Conservation (phyloP, 2,113 vertebrate species). For the Spheniscus mendiculus region DNA sequence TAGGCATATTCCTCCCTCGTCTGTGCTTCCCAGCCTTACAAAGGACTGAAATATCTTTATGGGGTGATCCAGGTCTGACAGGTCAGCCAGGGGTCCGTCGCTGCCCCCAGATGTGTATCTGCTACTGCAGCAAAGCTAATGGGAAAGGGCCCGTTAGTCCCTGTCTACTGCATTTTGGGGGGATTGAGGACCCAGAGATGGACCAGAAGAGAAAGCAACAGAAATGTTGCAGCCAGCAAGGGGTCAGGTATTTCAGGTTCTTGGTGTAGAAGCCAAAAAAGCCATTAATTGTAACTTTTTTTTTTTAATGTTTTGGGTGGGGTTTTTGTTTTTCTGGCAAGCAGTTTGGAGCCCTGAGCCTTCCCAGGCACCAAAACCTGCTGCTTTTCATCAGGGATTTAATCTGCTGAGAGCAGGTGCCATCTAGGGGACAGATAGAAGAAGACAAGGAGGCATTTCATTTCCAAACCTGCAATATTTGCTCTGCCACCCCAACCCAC, state of each 20-base stretch:
- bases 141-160: fast-evolving
- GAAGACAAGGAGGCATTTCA: neutral
- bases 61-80: neutral
- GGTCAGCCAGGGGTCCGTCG: neutral
- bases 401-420: slow-evolving; percentile 49
- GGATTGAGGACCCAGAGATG: neutral
- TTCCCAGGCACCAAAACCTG: neutral
- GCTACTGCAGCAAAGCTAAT: neutral
- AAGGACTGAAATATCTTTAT: neutral
- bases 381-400: neutral
- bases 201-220: neutral
- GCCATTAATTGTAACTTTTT: fast-evolving
- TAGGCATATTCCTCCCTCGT: neutral
- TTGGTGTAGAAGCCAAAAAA: neutral
- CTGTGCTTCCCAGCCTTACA: fast-evolving
- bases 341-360: neutral
- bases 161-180: neutral
- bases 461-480: neutral
- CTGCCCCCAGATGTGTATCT: neutral
- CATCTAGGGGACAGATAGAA: slow-evolving; percentile 36
- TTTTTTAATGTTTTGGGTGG: fast-evolving
- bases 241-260: neutral
- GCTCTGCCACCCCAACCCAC: neutral
- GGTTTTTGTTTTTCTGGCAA: neutral
- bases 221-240: fast-evolving